phyloP scores from a whole-genome alignment of 2,113 vertebrate species.

The Hydropotes inermis region DNA sequence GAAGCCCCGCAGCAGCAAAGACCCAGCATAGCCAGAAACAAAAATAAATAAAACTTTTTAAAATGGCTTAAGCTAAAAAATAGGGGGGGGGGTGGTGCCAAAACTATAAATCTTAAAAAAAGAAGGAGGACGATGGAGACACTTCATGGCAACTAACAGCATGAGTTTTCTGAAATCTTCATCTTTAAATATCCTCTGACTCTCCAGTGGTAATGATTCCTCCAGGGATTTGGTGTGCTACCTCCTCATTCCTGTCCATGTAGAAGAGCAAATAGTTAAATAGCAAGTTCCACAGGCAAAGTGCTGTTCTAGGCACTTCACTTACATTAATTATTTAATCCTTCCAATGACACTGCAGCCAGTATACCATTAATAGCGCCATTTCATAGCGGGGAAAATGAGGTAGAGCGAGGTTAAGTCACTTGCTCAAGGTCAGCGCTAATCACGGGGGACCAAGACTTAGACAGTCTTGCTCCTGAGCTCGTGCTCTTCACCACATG shows the following conservation, averaged over 20 bases:
- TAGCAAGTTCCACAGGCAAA: background rate
- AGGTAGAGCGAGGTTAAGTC: background rate
- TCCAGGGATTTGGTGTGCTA: background rate
- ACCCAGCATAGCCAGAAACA: background rate
- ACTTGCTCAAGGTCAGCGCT: background rate
- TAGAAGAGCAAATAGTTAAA: background rate
- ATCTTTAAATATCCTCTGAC: background rate
- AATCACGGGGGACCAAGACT: background rate
- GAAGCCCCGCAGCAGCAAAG: background rate
- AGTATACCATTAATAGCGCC: background rate
- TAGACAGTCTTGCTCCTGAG: background rate
- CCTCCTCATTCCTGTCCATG: background rate
- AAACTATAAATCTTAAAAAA: background rate
- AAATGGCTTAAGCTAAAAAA: background rate
- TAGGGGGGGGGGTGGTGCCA: background rate
- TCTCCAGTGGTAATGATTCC: background rate
- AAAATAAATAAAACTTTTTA: fast-evolving
- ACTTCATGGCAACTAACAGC: background rate
- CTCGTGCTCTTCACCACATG: fast-evolving
- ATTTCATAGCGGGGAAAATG: background rate
- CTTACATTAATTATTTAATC: constrained; percentile 20
- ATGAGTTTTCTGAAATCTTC: background rate
- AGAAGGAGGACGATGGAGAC: background rate
- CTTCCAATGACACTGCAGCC: background rate
- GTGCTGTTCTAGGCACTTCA: background rate